Evolutionary conservation across 1,140 invertebrate genomes (phyloP), one percentile per base, ranked within the genome.

Genomic region (Agrypnia vestita): DNA sequence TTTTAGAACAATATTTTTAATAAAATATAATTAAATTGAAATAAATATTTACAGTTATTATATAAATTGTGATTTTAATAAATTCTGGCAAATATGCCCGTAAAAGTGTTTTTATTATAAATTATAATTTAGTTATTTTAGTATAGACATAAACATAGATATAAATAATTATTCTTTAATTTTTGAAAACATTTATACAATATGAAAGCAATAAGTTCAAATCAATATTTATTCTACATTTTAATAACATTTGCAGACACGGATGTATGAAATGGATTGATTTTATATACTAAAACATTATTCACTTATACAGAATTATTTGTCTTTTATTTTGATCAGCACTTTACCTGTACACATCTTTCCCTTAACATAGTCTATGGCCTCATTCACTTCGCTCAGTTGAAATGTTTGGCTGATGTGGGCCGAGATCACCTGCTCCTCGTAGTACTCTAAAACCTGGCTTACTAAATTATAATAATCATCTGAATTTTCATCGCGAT

Each of bases 341-440:
- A 91, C 86, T 86, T 91, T 91, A 56, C 90, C 90, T 19, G 89
- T 89, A 74, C 89, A 88, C 83, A 88, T 89, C 76, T 88, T 87
- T 35, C 89, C 86, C 69, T 86, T 85, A 55, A 91, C 86, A 84
- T 85, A 88, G 72, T 88, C 84, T 12, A 91, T 85, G 15, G 90
- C 91, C 43, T 90, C 85, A 84, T 91, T 90, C 7, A 90, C 85
- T 62, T 91, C 84, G 19, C 88, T 85, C 21, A 91, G 82, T n/a
- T 84, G 84, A 83, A 88, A 91, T 25, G 84, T 84, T 51, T 86
- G 86, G 75, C 89, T 89, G 8, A 90, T 85, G 82, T 90, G 88
- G 6, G 91, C 90, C 19, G 85, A 85, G 47, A 91, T 87, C 44
- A 90, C 81, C 11, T 87, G 86, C 74, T 91, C 88, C 47, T 89